A percentile compares a stretch with the other conserved stretches of the same genome.
Evolutionary conservation across 2,888 invertebrate genomes (phyloP).

Genomic region (Dryobota labecula): DNA sequence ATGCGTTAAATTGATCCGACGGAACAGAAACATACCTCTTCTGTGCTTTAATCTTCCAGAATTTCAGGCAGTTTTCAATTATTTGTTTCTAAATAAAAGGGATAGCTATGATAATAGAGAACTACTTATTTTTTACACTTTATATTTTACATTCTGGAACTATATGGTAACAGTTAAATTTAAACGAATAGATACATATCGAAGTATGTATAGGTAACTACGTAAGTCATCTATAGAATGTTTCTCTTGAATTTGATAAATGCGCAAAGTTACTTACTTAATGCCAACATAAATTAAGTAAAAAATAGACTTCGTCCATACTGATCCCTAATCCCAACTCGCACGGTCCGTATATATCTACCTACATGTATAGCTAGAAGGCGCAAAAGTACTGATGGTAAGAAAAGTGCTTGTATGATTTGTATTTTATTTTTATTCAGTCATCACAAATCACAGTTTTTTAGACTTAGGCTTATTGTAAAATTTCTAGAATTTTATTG

Average conservation of each 20-base stretch:
- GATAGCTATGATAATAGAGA: neutral
- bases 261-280: neutral
- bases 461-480: too few species aligned
- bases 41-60: constrained; percentile 11
- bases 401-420: too few species aligned
- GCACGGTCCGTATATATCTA: too few species aligned
- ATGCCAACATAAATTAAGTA: neutral
- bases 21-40: constrained; percentile 34
- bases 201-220: neutral
- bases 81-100: constrained; percentile 4
- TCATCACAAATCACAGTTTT: too few species aligned
- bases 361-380: too few species aligned
- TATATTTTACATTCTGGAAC: too few species aligned
- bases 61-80: constrained; percentile 23
- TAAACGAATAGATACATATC: neutral
- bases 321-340: too few species aligned
- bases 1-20: constrained; percentile 55
- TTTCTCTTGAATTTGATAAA: neutral
- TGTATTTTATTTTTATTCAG: too few species aligned
- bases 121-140: neutral
- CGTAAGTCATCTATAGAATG: neutral
- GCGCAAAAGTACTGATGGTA: too few species aligned
- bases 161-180: too few species aligned
- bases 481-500: too few species aligned
- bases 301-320: too few species aligned